Conservation (phyloP, 2,888 invertebrate genomes). For the Meloe dianella region DNA sequence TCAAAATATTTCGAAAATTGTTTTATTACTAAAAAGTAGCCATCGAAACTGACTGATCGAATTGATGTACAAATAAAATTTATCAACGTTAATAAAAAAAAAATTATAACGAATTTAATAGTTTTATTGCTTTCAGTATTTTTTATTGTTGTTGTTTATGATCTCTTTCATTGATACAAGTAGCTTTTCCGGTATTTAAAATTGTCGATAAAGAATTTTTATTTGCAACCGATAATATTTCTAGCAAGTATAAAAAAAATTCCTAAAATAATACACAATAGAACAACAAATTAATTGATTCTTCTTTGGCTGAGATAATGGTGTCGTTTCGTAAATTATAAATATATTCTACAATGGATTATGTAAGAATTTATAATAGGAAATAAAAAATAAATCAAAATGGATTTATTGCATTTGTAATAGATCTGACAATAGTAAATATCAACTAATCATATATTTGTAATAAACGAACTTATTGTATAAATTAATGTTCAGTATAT, state of each 20-base stretch:
- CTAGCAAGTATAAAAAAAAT: background rate
- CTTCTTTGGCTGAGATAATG: background rate
- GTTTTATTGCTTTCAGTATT: background rate
- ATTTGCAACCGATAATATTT: background rate
- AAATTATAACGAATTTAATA: background rate
- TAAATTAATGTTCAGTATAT: background rate
- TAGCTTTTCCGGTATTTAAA: background rate
- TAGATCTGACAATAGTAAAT: slow-evolving; percentile 12
- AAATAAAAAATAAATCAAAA: slow-evolving; percentile 17
- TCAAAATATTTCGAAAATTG: background rate
- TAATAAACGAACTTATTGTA: slow-evolving; percentile 12
- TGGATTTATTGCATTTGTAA: slow-evolving; percentile 13
- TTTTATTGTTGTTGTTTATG: slow-evolving; percentile 2
- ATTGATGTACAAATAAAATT: background rate
- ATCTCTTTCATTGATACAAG: background rate
- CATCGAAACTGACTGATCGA: background rate
- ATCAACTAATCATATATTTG: slow-evolving; percentile 11
- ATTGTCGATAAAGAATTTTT: background rate
- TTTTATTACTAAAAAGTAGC: background rate
- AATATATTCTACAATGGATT: slow-evolving; percentile 15
- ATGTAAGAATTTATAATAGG: slow-evolving; percentile 17
- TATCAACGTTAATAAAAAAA: background rate
- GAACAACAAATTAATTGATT: slow-evolving; percentile 5
- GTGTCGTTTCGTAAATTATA: slow-evolving; percentile 6
- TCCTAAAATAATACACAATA: background rate